Evolutionary conservation across 2,797 vertebrate genomes (phyloP).

Genomic region (Botia almorhae): DNA sequence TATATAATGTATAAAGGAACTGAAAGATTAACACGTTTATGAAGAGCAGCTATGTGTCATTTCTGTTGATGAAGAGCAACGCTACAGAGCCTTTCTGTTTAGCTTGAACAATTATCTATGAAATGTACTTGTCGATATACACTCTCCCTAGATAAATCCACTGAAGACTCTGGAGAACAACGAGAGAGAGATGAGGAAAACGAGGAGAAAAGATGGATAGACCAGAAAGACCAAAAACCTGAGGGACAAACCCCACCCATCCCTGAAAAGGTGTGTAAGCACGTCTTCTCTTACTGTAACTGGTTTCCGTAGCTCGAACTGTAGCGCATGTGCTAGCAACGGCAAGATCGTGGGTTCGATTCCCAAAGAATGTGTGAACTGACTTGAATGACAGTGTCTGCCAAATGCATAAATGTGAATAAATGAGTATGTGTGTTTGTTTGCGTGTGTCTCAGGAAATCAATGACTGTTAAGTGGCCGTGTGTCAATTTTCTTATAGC

Average conservation of each 20-base stretch:
- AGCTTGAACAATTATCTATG: too few relatives aligned
- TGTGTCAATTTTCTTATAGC: background rate
- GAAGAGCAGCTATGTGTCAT: too few relatives aligned
- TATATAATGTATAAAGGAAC: too few relatives aligned
- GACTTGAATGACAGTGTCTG: background rate
- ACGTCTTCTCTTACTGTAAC: background rate
- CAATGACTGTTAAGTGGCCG: background rate
- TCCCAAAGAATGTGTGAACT: conserved; percentile 1
- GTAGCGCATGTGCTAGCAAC: background rate
- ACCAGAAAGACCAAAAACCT: conserved; percentile 65
- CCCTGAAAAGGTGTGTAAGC: conserved; percentile 67
- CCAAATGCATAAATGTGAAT: background rate
- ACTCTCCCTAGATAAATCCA: conserved; percentile 34
- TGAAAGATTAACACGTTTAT: too few relatives aligned
- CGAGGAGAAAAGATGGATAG: conserved; percentile 60
- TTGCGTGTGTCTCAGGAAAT: conserved; percentile 4
- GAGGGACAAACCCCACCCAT: conserved; percentile 70
- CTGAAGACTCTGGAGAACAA: conserved; percentile 70
- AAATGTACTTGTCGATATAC: background rate
- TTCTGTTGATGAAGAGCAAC: too few relatives aligned
- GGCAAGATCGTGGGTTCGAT: background rate
- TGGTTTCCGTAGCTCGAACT: background rate
- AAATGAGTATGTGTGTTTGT: background rate
- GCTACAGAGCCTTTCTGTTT: too few relatives aligned
- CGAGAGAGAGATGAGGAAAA: conserved; percentile 58